Evolutionary conservation across 2,888 invertebrate genomes (phyloP), one percentile per base, ranked within the genome.

Genomic region (Leucania comma): DNA sequence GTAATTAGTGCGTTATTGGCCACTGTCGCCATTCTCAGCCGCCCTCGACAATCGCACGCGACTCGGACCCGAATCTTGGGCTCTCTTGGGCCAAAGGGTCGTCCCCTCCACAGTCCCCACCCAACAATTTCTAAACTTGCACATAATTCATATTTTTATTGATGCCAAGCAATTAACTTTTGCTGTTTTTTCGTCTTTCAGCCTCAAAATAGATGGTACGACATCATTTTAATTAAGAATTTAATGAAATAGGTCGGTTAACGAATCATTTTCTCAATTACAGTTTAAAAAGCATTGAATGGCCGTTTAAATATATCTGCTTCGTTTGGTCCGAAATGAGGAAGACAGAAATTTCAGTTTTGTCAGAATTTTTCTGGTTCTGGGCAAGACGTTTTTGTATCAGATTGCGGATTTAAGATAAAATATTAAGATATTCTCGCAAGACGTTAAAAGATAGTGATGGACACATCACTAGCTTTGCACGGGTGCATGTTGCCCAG

Each of bases 91-190:
- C 76, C 71, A 81, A 86, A 87, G 88, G 89, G 87, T 82, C 81
- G 84, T 86, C 85, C 89, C 90, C 89, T 86, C 82, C n/a, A n/a
- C 20, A n/a, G 17, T 42, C 6, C 2, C 46, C 22, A 71, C 63
- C 71, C 56, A 76, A 85, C 87, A 83, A 85, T 86, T 84, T 72
- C 76, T 59, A 85, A 89, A 89, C 87, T 88, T 82, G 87, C 86
- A 88, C 88, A 90, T 92, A 91, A 92, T 89, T 91, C 91, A 87
- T 91, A 87, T 89, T 85, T 91, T 91, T 91, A 93, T 92, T 91
- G 90, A 91, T 91, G 90, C 87, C 83, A 78, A 88, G 88, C 90
- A 90, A 91, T 91, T 91, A 90, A 90, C 88, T 91, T 86, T 81
- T 83, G 85, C 79, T 81, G 84, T 84, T 87, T 80, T 76, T 75